phyloP scores from a whole-genome alignment of 92 coral and sea anemone species.

The Montipora capitata region DNA sequence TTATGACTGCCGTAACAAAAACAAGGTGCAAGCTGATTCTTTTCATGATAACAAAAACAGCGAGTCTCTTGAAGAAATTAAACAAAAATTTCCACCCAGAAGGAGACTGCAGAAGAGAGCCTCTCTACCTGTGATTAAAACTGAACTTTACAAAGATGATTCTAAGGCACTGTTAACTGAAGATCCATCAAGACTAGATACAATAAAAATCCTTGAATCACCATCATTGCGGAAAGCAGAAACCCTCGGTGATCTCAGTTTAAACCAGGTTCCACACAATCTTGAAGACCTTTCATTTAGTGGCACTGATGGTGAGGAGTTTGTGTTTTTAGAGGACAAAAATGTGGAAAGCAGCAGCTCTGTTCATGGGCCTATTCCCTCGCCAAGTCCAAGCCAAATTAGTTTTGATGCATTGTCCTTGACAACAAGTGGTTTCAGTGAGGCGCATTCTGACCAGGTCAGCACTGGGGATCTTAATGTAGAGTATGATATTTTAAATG shows the following conservation, averaged over 20 bases:
- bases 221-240: constrained; percentile 67
- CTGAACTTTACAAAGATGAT: constrained; percentile 72
- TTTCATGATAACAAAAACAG: constrained; percentile 1
- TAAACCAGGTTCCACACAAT: constrained; percentile 38
- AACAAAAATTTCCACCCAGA: neutral
- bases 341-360: constrained; percentile 84
- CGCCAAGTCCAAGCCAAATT: constrained; percentile 90
- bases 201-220: constrained; percentile 23
- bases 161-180: neutral
- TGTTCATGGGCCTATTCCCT: constrained; percentile 77
- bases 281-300: constrained; percentile 26
- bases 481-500: constrained; percentile 64
- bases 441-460: constrained; percentile 82
- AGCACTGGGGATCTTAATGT: constrained; percentile 86
- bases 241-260: constrained; percentile 69
- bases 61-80: neutral
- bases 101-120: constrained; percentile 42
- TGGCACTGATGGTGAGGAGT: constrained; percentile 26
- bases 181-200: constrained; percentile 23
- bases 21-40: constrained; percentile 24
- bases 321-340: constrained; percentile 64
- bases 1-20: neutral
- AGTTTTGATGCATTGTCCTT: constrained; percentile 86
- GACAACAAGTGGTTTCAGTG: constrained; percentile 96
- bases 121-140: constrained; percentile 71